phyloP scores from a whole-genome alignment of 2,888 invertebrate species.

The Athalia rosae region DNA sequence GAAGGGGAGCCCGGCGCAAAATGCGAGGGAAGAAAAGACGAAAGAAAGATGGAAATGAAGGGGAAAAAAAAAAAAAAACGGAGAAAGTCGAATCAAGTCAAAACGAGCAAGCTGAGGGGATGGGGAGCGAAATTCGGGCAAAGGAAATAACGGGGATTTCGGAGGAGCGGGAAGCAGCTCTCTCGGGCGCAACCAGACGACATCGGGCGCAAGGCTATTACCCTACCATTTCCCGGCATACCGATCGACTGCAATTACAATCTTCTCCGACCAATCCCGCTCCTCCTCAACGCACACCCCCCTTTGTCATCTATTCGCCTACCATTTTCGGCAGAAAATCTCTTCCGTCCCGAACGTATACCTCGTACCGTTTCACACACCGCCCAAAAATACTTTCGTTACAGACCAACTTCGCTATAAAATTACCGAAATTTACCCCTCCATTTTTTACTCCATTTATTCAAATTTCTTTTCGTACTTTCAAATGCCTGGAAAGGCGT shows the following conservation, averaged over 20 bases:
- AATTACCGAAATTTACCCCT: conserved; percentile 7
- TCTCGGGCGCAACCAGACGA: conserved; percentile 27
- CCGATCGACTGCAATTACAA: conserved; percentile 42
- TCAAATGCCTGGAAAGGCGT: background rate
- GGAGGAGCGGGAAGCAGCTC: conserved; percentile 25
- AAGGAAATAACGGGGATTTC: conserved; percentile 36
- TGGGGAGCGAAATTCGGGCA: background rate
- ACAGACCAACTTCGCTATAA: background rate
- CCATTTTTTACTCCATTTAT: too few relatives aligned
- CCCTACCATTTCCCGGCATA: conserved; percentile 42
- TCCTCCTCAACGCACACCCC: background rate
- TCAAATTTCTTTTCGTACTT: background rate
- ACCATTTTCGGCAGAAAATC: conserved; percentile 19
- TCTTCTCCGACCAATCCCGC: conserved; percentile 8
- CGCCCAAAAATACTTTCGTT: conserved; percentile 5
- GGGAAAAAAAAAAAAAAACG: conserved; percentile 38
- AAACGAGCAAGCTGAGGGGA: conserved; percentile 20
- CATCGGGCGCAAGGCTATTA: conserved; percentile 38
- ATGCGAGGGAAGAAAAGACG: conserved; percentile 37
- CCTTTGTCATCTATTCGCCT: conserved; percentile 18
- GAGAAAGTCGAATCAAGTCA: conserved; percentile 17
- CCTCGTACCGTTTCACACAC: too few relatives aligned
- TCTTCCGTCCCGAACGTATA: too few relatives aligned
- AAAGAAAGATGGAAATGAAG: background rate
- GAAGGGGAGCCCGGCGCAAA: conserved; percentile 48